A percentile compares a stretch with the other conserved stretches of the same genome.
Conservation (phyloP, 2,888 invertebrate genomes). For the Hypsopygia costalis region DNA sequence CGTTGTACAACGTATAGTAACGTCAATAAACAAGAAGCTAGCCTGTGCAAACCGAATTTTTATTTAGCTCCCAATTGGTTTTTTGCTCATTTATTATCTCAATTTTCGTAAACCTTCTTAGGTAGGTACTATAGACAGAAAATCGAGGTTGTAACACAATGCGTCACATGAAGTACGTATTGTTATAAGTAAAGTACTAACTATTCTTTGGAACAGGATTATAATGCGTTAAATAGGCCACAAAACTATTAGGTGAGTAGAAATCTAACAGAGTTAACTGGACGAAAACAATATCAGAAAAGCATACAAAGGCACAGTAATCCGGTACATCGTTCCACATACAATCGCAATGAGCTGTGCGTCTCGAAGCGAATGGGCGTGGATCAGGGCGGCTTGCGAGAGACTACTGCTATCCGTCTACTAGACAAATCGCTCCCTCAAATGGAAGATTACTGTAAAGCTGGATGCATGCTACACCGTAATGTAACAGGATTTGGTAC, state of each 20-base stretch:
- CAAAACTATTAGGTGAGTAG: constrained; percentile 1
- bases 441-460: constrained; percentile 53
- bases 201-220: too few species aligned
- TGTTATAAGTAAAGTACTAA: too few species aligned
- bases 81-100: too few species aligned
- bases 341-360: constrained; percentile 26
- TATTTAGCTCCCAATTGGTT: too few species aligned
- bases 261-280: constrained; percentile 8
- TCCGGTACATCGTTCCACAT: constrained; percentile 22
- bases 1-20: too few species aligned
- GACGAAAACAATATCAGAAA: constrained; percentile 1
- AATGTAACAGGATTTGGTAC: neutral
- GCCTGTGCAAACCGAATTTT: too few species aligned
- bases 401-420: constrained; percentile 52
- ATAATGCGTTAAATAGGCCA: neutral
- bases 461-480: constrained; percentile 19
- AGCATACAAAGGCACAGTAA: constrained; percentile 8
- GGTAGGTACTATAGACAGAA: too few species aligned
- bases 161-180: too few species aligned
- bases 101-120: too few species aligned
- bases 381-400: constrained; percentile 31
- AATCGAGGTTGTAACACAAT: too few species aligned
- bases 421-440: constrained; percentile 70
- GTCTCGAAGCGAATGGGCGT: constrained; percentile 22
- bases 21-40: too few species aligned